Base-by-base conservation (phyloP, 2,113 vertebrate species). In the Rhodinocichla rosea region DNA sequence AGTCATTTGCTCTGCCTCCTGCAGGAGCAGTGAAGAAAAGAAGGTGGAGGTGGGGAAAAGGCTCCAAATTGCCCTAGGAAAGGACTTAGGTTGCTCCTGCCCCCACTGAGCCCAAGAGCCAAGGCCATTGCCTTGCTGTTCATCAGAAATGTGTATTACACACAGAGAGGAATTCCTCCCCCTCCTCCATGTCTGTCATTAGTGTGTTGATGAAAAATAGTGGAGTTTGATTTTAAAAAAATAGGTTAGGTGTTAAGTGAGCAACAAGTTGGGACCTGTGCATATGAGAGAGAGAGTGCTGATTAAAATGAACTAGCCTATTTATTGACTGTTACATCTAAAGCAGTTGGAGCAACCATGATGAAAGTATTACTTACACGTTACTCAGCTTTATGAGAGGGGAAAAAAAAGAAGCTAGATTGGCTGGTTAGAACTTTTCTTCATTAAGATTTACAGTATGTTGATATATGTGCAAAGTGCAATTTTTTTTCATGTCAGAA, bases 1-100 rank as follows among this genome's bases (percentile, higher is more conserved):
- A 60, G 40, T 9, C 0, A 0, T 74, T 83, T 65, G 32, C 0
- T 0, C 42, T 2, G 3, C 78, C 35, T 63, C 75, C 63, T 53
- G 10, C 26, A 3, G 52, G 37, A 75, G 50, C 33, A 35, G 4
- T 65, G 40, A 28, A 13, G 69, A 55, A 28, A 18, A 83, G 50
- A 56, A 75, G 40, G 23, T 56, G 60, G 60, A 85, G 92, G 9
- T 57, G 47, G 4, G 20, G 8, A 84, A 24, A 56, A 63, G 55
- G 21, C n/a, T 86, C 55, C 1, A 0, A 32, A 13, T 45, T 83
- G 32, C 50, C 53, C 24, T 3, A 2, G n/a, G 23, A 69, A 69
- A 35, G 16, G 47, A 21, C 5, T 70, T 5, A 9, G 33, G 16
- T 32, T 42, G 27, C 49, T 75, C 8, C 2, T 13, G 13, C 15